Percentiles rank a stretch among this genome's conserved stretches.
These are phyloP conservation scores for Malthinus flaveolus DNA, from an alignment of 2,888 invertebrate genomes.

Conservation along the genomic window DNA sequence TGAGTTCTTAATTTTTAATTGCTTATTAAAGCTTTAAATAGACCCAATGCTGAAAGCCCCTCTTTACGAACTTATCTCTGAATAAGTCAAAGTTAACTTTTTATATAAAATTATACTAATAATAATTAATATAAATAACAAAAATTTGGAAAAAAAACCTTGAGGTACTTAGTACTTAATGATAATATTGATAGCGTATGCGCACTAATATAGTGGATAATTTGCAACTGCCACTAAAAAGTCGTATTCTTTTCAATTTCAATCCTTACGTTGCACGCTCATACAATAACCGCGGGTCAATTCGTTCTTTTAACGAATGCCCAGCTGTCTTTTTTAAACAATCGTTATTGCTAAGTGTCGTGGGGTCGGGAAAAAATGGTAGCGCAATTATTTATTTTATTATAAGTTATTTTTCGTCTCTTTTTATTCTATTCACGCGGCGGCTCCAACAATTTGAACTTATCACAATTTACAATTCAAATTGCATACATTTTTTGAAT, in stretches of 20 bases:
- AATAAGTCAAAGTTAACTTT: too few species aligned
- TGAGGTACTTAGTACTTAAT: constrained; percentile 14
- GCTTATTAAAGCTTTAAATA: too few species aligned
- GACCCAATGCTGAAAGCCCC: too few species aligned
- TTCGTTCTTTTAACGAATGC: constrained; percentile 20
- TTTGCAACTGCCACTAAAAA: constrained; percentile 25
- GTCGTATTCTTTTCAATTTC: constrained; percentile 7
- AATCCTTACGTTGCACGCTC: constrained; percentile 18
- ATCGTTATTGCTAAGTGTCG: not conserved
- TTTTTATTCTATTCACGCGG: too few species aligned
- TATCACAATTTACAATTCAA: too few species aligned
- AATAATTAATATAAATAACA: not conserved
- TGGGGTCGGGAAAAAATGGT: not conserved
- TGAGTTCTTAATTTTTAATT: too few species aligned
- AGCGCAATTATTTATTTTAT: not conserved
- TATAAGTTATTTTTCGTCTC: too few species aligned
- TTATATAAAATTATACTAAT: not conserved
- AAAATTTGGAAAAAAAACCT: constrained; percentile 6
- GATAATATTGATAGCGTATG: constrained; percentile 24
- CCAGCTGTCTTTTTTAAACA: constrained; percentile 16
- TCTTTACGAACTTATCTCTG: too few species aligned
- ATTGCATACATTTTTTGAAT: too few species aligned
- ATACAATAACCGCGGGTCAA: constrained; percentile 24
- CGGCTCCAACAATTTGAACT: too few species aligned
- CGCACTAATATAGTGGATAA: constrained; percentile 23